These are phyloP conservation scores for Scolopax bukidnonensis DNA, from an alignment of 2,797 vertebrate species.

Conservation along the genomic window DNA sequence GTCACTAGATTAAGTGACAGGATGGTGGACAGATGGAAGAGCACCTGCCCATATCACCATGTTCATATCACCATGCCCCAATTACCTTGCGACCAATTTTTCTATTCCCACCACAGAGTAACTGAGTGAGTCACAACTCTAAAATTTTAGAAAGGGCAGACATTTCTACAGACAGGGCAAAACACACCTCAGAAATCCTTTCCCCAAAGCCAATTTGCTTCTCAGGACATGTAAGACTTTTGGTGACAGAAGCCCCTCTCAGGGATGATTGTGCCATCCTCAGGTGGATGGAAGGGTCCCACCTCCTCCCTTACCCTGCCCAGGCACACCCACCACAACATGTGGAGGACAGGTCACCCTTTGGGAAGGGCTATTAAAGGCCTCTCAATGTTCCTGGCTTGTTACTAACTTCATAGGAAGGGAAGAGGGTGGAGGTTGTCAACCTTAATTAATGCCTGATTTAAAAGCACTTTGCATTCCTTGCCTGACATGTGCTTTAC, in stretches of 20 bases:
- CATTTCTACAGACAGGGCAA: neutral
- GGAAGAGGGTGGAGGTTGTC: neutral
- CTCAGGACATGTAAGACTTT: accelerated
- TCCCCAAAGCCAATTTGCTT: neutral
- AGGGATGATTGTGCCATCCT: neutral
- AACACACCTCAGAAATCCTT: neutral
- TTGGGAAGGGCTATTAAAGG: neutral
- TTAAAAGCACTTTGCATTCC: constrained; percentile 12
- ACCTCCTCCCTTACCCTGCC: neutral
- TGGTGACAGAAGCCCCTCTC: neutral
- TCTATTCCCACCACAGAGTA: accelerated
- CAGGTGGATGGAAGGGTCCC: accelerated
- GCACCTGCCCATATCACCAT: neutral
- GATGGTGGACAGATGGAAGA: neutral
- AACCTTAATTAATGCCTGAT: constrained; percentile 1
- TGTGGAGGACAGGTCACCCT: neutral
- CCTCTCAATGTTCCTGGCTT: neutral
- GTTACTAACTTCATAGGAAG: neutral
- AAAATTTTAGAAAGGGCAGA: neutral
- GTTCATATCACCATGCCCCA: neutral
- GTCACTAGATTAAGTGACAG: neutral
- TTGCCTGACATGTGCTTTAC: neutral
- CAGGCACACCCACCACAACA: accelerated
- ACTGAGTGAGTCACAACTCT: neutral
- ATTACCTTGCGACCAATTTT: neutral